phyloP scores from a whole-genome alignment of 2,888 invertebrate species.

The Athalia rosae region DNA sequence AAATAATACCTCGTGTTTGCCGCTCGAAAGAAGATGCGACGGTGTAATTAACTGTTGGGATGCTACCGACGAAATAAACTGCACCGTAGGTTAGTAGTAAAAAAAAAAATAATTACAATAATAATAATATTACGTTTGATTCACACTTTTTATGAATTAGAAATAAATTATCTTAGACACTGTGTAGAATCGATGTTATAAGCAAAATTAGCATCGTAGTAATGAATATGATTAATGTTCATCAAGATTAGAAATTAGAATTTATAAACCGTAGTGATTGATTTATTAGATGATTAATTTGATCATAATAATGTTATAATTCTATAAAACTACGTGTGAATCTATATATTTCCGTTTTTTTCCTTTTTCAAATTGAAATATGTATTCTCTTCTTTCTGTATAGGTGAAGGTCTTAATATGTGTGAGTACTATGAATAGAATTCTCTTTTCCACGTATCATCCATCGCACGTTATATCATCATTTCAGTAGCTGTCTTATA shows the following conservation, averaged over 20 bases:
- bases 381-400: conserved; percentile 56
- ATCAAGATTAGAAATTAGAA: too few relatives aligned
- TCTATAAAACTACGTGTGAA: background rate
- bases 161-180: background rate
- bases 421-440: conserved; percentile 63
- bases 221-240: too few relatives aligned
- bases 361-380: conserved; percentile 12
- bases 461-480: background rate
- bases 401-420: conserved; percentile 67
- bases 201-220: too few relatives aligned
- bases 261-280: too few relatives aligned
- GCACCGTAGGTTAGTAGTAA: conserved; percentile 77
- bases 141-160: background rate
- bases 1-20: conserved; percentile 83
- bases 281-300: too few relatives aligned
- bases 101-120: conserved; percentile 29
- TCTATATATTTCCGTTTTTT: background rate
- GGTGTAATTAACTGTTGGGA: conserved; percentile 87
- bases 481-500: background rate
- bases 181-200: background rate
- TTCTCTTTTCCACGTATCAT: background rate
- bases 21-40: conserved; percentile 82
- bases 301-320: conserved; percentile 12
- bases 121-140: background rate
- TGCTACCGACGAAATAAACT: conserved; percentile 83